These are phyloP conservation scores for Leptobrachium ailaonicum DNA, from an alignment of 2,113 vertebrate genomes.

Conservation along the genomic window DNA sequence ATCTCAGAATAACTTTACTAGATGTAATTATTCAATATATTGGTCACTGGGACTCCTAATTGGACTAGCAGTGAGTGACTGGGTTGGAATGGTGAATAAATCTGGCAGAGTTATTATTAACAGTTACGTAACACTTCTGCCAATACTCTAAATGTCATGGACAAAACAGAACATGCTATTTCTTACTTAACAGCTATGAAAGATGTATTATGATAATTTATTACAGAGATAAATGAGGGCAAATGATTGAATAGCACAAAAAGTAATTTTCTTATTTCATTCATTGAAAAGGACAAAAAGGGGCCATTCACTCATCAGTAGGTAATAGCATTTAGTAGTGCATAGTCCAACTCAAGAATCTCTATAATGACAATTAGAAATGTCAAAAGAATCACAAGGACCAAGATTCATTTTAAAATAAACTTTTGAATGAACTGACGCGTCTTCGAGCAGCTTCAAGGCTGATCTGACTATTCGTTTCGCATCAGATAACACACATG, in stretches of 20 bases:
- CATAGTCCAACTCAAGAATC: neutral
- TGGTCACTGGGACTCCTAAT: too few relatives aligned
- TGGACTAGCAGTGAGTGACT: too few relatives aligned
- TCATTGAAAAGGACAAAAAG: neutral
- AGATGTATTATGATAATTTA: neutral
- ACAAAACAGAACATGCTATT: neutral
- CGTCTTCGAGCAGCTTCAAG: conserved; percentile 12
- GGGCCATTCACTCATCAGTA: neutral
- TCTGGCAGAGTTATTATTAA: too few relatives aligned
- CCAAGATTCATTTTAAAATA: neutral
- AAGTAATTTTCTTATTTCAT: neutral
- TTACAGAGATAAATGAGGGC: conserved; percentile 4
- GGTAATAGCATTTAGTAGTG: neutral
- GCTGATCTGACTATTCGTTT: conserved; percentile 15
- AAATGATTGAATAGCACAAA: neutral
- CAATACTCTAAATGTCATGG: too few relatives aligned
- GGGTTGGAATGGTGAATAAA: too few relatives aligned
- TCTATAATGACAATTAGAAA: neutral
- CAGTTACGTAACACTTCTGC: too few relatives aligned
- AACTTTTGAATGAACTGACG: neutral
- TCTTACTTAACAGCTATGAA: neutral
- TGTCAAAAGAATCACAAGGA: conserved; percentile 6
- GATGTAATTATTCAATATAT: too few relatives aligned
- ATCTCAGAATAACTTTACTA: too few relatives aligned
- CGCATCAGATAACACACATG: conserved; percentile 26